A percentile compares a stretch with the other conserved stretches of the same genome.
phyloP scores from a whole-genome alignment of 2,113 vertebrate species.

The Emydocephalus ijimae region DNA sequence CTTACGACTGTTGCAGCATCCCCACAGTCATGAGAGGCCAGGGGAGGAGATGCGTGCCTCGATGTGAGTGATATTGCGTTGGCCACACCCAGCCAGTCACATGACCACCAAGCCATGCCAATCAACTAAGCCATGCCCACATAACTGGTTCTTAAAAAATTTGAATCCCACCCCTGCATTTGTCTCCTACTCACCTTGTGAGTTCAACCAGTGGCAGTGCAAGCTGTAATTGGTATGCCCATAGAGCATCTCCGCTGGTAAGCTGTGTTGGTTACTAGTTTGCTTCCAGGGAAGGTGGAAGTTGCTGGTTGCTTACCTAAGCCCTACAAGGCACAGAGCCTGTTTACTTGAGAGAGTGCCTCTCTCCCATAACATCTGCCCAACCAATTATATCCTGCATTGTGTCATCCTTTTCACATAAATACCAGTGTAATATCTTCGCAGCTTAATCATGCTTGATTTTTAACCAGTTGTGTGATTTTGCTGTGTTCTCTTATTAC shows the following conservation, averaged over 20 bases:
- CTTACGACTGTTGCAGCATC: no score
- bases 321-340: background rate
- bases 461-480: background rate
- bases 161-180: background rate
- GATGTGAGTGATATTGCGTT: no score
- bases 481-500: background rate
- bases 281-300: background rate
- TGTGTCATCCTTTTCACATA: background rate
- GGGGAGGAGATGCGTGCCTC: no score
- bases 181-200: background rate
- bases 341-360: background rate
- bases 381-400: background rate
- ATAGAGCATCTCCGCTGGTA: background rate
- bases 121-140: no score
- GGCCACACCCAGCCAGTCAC: no score
- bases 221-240: background rate
- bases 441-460: background rate
- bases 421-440: background rate
- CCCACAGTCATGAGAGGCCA: no score
- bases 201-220: background rate
- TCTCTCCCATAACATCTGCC: background rate
- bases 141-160: no score
- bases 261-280: background rate
- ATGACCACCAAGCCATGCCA: no score
- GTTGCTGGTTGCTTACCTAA: background rate